Conservation (phyloP, 2,113 vertebrate species). For the Tachuris rubrigastra region DNA sequence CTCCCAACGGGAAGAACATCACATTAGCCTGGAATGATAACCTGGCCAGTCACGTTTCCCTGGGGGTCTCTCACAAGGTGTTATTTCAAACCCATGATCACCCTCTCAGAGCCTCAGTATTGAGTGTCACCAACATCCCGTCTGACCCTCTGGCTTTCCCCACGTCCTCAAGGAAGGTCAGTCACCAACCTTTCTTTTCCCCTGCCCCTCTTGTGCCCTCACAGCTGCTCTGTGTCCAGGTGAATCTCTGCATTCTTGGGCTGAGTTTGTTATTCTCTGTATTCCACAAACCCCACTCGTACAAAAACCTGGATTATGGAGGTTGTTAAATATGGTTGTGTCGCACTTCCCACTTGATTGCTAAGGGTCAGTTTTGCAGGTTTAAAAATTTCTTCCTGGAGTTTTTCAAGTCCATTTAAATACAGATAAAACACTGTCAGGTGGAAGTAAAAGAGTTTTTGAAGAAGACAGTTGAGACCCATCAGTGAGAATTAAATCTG, state of each 20-base stretch:
- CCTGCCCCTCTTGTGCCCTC: neutral
- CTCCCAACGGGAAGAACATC: neutral
- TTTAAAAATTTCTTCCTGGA: neutral
- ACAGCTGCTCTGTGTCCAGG: neutral
- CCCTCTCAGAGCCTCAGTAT: neutral
- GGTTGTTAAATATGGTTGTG: neutral
- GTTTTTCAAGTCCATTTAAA: neutral
- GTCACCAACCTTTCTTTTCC: neutral
- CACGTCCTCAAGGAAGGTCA: neutral
- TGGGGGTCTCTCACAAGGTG: neutral
- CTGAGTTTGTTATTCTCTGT: neutral
- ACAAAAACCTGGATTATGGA: neutral
- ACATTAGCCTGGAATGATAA: conserved; percentile 11
- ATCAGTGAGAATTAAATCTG: neutral
- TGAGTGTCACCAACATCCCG: neutral
- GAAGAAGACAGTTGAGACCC: neutral
- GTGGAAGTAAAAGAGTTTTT: neutral
- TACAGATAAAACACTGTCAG: neutral
- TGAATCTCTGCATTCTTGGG: neutral
- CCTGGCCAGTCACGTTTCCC: neutral
- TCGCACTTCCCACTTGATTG: neutral
- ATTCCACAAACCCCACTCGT: neutral
- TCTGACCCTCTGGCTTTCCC: neutral
- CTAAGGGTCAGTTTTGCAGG: neutral
- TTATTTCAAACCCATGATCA: neutral